Percentiles rank a stretch among this genome's conserved stretches.
phyloP scores from a whole-genome alignment of 2,113 vertebrate species.

The Rhinoptilus africanus region DNA sequence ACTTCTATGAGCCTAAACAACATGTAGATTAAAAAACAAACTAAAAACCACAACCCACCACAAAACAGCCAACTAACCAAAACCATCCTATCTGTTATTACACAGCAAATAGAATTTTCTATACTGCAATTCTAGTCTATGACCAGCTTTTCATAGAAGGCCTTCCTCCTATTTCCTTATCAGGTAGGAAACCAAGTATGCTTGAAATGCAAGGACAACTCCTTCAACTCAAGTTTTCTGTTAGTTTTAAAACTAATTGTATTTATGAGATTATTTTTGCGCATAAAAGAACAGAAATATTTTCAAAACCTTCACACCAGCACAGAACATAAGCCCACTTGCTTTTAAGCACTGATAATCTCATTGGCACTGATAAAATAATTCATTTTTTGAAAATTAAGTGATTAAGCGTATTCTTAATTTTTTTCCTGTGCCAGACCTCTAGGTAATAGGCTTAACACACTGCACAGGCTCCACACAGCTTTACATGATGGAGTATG shows the following conservation, averaged over 20 bases:
- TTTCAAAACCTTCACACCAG: neutral
- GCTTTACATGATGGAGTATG: neutral
- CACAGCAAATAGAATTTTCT: neutral
- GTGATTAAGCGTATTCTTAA: neutral
- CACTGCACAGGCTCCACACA: neutral
- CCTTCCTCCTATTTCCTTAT: neutral
- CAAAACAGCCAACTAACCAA: neutral
- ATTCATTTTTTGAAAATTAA: neutral
- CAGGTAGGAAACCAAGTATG: neutral
- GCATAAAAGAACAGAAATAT: neutral
- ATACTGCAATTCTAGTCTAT: neutral
- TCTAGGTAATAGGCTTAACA: neutral
- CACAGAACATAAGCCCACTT: neutral
- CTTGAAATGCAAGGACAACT: neutral
- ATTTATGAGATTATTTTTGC: neutral
- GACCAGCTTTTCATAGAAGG: neutral
- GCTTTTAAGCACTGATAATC: neutral
- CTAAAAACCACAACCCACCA: neutral
- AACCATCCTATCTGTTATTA: neutral
- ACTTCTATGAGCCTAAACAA: neutral
- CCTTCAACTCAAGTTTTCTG: neutral
- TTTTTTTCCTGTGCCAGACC: neutral
- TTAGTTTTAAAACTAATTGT: neutral
- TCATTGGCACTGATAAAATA: neutral
- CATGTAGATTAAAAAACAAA: accelerated